phyloP scores from a whole-genome alignment of 2,113 vertebrate species.

The Brachirus orientalis region DNA sequence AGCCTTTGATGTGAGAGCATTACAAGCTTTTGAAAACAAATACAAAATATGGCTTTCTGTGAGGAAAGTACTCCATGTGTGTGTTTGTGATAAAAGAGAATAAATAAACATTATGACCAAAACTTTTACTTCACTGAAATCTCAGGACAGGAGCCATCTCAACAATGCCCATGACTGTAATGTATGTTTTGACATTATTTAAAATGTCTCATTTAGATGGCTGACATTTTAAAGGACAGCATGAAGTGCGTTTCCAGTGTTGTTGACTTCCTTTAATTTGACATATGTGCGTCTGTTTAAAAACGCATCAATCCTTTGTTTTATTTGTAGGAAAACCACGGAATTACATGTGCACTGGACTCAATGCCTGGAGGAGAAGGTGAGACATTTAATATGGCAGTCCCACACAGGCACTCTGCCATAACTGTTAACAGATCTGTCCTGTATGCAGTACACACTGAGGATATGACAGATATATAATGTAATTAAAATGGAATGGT shows the following conservation, averaged over 20 bases:
- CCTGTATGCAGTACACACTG: not conserved
- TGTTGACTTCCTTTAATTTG: not conserved
- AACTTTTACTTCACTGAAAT: slow-evolving; percentile 28
- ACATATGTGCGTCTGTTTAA: not conserved
- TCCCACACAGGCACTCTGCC: not conserved
- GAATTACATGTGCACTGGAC: not conserved
- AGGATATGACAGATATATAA: not conserved
- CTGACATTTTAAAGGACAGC: not conserved
- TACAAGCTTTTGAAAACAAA: slow-evolving; percentile 57
- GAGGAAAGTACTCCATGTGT: slow-evolving; percentile 15
- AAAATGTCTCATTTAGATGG: slow-evolving; percentile 5
- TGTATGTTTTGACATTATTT: not conserved
- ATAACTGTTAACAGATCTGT: not conserved
- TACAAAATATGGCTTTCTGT: slow-evolving; percentile 29
- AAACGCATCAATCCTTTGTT: not conserved
- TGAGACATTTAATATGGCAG: not conserved
- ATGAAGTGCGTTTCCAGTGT: not conserved
- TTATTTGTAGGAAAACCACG: not conserved
- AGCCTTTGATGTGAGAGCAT: slow-evolving; percentile 76
- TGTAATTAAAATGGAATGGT: not conserved
- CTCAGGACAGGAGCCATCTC: slow-evolving; percentile 10
- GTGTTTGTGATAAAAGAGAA: not conserved
- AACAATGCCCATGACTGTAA: not conserved
- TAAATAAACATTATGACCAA: slow-evolving; percentile 32
- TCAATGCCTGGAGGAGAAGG: not conserved